Evolutionary conservation across 2,113 vertebrate species (phyloP), one percentile per base, ranked within the genome.

Genomic region (Dolichallabes microphthalmus): DNA sequence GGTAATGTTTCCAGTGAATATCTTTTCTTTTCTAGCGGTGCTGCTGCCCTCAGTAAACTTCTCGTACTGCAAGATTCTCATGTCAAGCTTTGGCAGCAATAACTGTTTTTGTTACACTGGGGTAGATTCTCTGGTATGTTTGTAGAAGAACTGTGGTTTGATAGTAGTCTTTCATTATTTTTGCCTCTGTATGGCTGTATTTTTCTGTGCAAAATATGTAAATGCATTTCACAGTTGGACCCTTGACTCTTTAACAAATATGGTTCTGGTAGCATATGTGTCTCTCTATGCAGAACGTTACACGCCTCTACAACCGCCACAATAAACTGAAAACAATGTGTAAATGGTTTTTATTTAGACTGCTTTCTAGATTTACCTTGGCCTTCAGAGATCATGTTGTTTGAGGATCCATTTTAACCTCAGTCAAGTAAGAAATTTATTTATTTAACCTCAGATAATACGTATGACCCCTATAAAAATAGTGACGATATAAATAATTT

Each of bases 111-210:
- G 6, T 58, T 32, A 78, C 27, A 57, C 52, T 78, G 19, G 76
- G 76, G 22, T 58, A 58, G 19, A 78, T 78, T 32, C 22, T 57
- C 75, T 78, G 53, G 53, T 78, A 78, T 78, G 76, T 78, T 78
- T 78, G 53, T 58, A 20, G 9, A 57, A 19, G 30, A 78, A 8
- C 55, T 78, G 74, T 58, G 27, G 17, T 8, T 78, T 78, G 30
- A 78, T 52, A 30, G n/a, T 27, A 75, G 39, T 75, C 39, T 77
- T 57, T 19, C n/a, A 77, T 55, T 57, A 77, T 30, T 55, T 52
- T 19, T 57, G 74, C 52, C 22, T 78, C 9, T 12, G 53, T 78
- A 27, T 55, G 53, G 13, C 3, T 77, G 75, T 30, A 77, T 55
- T 76, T 13, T 76, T 76, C 13, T 74, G 71, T 52, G 45, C 71